Evolutionary conservation across 2,797 vertebrate species (phyloP), one percentile per base, ranked within the genome.

Genomic region (Harpagifer antarcticus): DNA sequence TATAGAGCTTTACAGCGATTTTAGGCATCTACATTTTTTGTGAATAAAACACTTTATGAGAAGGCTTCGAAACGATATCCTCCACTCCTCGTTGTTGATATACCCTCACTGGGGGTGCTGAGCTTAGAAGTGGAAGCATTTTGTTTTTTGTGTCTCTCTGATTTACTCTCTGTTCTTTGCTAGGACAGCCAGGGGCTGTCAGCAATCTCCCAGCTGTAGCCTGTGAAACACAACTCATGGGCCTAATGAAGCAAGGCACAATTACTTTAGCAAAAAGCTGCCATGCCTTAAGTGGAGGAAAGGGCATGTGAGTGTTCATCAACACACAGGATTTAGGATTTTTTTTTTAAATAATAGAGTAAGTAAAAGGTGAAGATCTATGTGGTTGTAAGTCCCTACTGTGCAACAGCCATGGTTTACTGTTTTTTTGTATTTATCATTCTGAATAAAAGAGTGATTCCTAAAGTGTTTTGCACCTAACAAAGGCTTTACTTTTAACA

Each of bases 211-310:
- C 89, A 93, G 93, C 91, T 91, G 88, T 87, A 91, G 89, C 88
- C 88, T 86, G 85, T 88, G 81, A 89, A 89, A 84, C 88, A 89
- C 87, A 89, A 89, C 91, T 93, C 91, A 90, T 79, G 78, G 78
- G 83, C 77, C 88, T 91, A 94, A 93, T 93, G 91, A 95, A 93
- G 86, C 93, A 78, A 82, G 55, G 71, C 84, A 83, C 92, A 91
- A 90, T 91, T 90, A 89, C 87, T 92, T 92, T 75, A 90, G 82
- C 73, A 88, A 86, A 88, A 85, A 78, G 87, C 86, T 77, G 83
- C 70, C 59, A 52, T 79, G 89, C 59, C 65, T 80, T 80, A 76
- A 82, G 77, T 83, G 49, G 68, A 23, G 45, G 63, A 76, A 53
- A 82, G 83, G 78, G 70, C 54, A 83, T 86, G 69, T 58, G 49